A percentile compares a stretch with the other conserved stretches of the same genome.
Conservation (phyloP, 1,140 invertebrate genomes). For the Ips nitidus region DNA sequence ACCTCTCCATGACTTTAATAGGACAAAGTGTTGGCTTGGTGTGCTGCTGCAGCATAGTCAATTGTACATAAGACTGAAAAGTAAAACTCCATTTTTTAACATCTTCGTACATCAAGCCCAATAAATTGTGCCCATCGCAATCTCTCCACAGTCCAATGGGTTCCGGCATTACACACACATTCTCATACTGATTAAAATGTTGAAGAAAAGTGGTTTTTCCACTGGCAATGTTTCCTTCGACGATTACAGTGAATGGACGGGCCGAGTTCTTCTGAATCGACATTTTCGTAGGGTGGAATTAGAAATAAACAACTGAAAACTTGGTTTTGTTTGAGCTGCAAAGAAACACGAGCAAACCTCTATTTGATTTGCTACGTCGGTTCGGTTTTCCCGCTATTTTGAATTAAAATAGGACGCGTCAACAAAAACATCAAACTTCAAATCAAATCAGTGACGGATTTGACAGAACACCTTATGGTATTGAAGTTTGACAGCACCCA, state of each 20-base stretch:
- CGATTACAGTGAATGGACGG: constrained; percentile 74
- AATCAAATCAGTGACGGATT: too few species aligned
- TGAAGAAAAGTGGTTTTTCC: constrained; percentile 90
- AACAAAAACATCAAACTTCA: too few species aligned
- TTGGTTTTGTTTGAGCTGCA: too few species aligned
- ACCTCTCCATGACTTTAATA: constrained; percentile 89
- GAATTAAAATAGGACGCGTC: too few species aligned
- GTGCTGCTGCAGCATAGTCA: constrained; percentile 85
- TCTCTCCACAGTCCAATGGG: constrained; percentile 83
- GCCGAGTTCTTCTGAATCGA: constrained; percentile 14
- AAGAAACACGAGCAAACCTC: too few species aligned
- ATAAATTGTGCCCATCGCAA: constrained; percentile 76
- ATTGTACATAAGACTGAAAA: constrained; percentile 86
- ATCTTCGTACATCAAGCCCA: constrained; percentile 81
- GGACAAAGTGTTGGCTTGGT: constrained; percentile 61
- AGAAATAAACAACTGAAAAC: too few species aligned
- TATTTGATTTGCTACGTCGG: too few species aligned
- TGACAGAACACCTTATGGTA: too few species aligned
- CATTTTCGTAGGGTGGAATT: constrained; percentile 1
- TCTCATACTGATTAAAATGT: constrained; percentile 66
- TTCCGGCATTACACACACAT: constrained; percentile 56
- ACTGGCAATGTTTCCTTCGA: constrained; percentile 91
- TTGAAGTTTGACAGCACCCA: too few species aligned
- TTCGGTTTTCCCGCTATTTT: too few species aligned
- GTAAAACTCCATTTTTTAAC: constrained; percentile 76